Evolutionary conservation across 2,888 invertebrate genomes (phyloP).

Genomic region (Teleiodes luculella): DNA sequence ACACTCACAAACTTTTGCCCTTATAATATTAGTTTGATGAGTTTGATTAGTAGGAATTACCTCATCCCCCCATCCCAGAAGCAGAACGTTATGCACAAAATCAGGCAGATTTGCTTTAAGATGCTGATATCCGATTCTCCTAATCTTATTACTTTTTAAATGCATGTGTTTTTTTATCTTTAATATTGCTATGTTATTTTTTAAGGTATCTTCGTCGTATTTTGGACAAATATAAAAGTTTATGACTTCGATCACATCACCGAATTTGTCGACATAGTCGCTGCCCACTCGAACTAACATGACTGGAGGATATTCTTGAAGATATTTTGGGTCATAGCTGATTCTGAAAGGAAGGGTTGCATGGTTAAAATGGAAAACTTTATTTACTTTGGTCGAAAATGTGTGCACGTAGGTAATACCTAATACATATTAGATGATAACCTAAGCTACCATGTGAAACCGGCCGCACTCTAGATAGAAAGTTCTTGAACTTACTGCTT

Average conservation of each 20-base stretch:
- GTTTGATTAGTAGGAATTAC: too few relatives aligned
- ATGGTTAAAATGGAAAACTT: not conserved
- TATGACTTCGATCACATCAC: not conserved
- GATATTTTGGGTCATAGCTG: not conserved
- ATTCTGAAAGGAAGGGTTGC: not conserved
- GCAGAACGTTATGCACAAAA: not conserved
- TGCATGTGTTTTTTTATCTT: slow-evolving; percentile 1
- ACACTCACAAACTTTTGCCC: too few relatives aligned
- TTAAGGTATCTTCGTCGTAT: not conserved
- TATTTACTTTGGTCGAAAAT: too few relatives aligned
- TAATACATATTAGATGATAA: too few relatives aligned
- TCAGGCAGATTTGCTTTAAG: not conserved
- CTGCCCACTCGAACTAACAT: not conserved
- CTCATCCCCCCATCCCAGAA: not conserved
- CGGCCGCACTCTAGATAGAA: too few relatives aligned
- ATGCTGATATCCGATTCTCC: not conserved
- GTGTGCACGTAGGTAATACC: too few relatives aligned
- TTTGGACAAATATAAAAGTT: not conserved
- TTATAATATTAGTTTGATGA: too few relatives aligned
- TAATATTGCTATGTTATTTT: not conserved
- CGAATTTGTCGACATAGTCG: not conserved
- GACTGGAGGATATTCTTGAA: not conserved
- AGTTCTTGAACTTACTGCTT: too few relatives aligned
- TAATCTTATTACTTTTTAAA: not conserved
- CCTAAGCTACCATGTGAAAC: too few relatives aligned